Percentiles rank a stretch among this genome's conserved stretches.
phyloP scores from a whole-genome alignment of 2,888 invertebrate species.

The Oscheius myriophilus region DNA sequence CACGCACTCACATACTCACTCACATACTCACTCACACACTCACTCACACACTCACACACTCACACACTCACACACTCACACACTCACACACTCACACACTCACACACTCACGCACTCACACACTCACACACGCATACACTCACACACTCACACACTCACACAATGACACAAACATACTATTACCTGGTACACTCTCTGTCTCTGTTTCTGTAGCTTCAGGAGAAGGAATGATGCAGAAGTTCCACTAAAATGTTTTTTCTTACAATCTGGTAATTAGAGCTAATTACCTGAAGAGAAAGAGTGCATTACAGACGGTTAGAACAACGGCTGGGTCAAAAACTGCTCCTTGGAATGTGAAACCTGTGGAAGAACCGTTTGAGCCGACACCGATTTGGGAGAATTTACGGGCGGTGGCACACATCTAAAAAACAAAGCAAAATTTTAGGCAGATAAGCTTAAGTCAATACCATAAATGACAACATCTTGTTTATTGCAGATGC shows the following conservation, averaged over 20 bases:
- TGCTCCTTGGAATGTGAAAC: slow-evolving; percentile 41
- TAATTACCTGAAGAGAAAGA: slow-evolving; percentile 48
- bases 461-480: too few species aligned
- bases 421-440: slow-evolving; percentile 39
- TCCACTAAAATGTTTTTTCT: slow-evolving; percentile 38
- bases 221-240: slow-evolving; percentile 47
- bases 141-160: too few species aligned
- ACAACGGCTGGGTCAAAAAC: slow-evolving; percentile 52
- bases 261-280: neutral
- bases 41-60: too few species aligned
- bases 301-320: slow-evolving; percentile 53
- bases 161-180: too few species aligned
- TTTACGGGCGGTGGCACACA: slow-evolving; percentile 43
- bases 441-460: too few species aligned
- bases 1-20: too few species aligned
- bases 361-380: slow-evolving; percentile 31
- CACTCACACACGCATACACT: too few species aligned
- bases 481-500: too few species aligned
- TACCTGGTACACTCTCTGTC: slow-evolving; percentile 52
- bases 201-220: slow-evolving; percentile 48
- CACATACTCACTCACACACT: too few species aligned
- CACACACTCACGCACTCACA: too few species aligned
- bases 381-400: slow-evolving; percentile 48
- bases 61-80: too few species aligned
- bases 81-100: too few species aligned